Conservation (phyloP, 37 sponge, comb jelly and placozoan species). For the Hormiphora californensis region DNA sequence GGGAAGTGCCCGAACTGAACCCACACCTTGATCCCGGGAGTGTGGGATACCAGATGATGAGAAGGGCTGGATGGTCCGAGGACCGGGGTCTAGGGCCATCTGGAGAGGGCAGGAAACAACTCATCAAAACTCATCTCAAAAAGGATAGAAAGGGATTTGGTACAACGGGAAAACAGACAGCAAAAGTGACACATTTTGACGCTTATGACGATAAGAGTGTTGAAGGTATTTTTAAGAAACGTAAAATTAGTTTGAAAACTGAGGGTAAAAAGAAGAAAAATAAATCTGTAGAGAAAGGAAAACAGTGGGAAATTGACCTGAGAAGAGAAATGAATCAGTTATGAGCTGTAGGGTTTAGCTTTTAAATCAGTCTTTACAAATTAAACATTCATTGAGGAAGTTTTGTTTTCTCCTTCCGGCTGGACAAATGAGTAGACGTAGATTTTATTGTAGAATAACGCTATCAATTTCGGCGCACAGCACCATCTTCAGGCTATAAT, state of each 20-base stretch:
- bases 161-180: not conserved
- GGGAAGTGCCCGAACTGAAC: not conserved
- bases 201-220: not conserved
- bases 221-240: not conserved
- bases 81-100: slow-evolving; percentile 36
- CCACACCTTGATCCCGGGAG: slow-evolving; percentile 15
- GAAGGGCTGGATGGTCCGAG: not conserved
- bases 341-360: not conserved
- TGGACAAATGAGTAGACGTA: too few relatives aligned
- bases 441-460: too few relatives aligned
- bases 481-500: too few relatives aligned
- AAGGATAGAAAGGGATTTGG: slow-evolving; percentile 23
- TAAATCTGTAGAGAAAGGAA: not conserved
- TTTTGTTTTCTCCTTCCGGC: too few relatives aligned
- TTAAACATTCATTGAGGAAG: too few relatives aligned
- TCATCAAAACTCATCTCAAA: slow-evolving; percentile 46
- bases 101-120: not conserved
- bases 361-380: too few relatives aligned
- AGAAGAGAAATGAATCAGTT: slow-evolving; percentile 18
- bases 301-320: slow-evolving; percentile 35
- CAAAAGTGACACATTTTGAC: slow-evolving; percentile 27
- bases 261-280: not conserved
- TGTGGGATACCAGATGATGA: slow-evolving; percentile 34
- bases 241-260: slow-evolving; percentile 17
- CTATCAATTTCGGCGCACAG: not conserved